phyloP scores from a whole-genome alignment of 2,113 vertebrate genomes.

The Prunella himalayana region DNA sequence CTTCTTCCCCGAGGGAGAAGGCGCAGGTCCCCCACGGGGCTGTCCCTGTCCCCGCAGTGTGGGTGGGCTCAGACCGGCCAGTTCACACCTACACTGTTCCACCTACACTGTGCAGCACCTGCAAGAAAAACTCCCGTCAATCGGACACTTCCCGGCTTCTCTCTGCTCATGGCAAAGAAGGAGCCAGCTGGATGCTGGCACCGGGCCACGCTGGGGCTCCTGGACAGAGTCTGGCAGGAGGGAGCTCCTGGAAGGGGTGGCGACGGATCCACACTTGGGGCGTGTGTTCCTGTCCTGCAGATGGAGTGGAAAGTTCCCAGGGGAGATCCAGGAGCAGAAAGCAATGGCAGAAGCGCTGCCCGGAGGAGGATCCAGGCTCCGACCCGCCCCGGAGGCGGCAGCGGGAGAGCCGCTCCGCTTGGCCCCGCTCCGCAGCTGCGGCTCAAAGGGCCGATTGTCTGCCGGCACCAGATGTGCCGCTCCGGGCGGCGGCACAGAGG shows the following conservation, averaged over 20 bases:
- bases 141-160: no score
- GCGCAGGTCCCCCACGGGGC: accelerated
- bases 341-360: background rate
- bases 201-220: background rate
- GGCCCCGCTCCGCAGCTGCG: background rate
- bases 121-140: background rate
- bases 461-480: background rate
- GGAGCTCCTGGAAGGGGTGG: background rate
- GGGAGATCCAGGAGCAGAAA: background rate
- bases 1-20: background rate
- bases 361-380: background rate
- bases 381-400: background rate
- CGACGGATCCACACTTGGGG: accelerated
- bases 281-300: accelerated
- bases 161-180: background rate
- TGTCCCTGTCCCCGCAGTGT: background rate
- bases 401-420: background rate
- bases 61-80: background rate
- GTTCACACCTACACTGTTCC: background rate
- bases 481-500: background rate
- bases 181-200: background rate
- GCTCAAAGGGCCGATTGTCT: constrained; percentile 20
- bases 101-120: no score
- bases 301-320: background rate
- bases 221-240: background rate